Evolutionary conservation across 2,888 invertebrate species (phyloP).

Genomic region (Stomorhina lunata): DNA sequence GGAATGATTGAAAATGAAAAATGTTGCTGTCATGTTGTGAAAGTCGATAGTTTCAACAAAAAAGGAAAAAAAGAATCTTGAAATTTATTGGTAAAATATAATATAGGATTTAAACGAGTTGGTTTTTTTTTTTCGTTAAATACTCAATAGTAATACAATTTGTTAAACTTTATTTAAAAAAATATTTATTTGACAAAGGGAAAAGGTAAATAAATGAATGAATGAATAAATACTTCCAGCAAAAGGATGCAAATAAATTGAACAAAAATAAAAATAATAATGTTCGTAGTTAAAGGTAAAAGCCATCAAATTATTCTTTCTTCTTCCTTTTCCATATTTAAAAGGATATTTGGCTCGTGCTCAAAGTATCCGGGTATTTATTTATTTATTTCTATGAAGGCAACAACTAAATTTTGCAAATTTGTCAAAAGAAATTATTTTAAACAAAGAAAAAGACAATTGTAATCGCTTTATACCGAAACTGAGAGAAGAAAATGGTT

Average conservation of each 20-base stretch:
- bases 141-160: slow-evolving; percentile 3
- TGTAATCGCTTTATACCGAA: background rate
- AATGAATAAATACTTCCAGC: background rate
- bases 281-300: slow-evolving; percentile 27
- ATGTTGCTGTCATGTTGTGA: slow-evolving; percentile 53
- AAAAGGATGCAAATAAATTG: slow-evolving; percentile 52
- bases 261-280: slow-evolving; percentile 35
- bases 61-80: background rate
- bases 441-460: background rate
- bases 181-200: background rate
- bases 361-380: background rate
- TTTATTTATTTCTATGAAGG: background rate
- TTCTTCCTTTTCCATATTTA: background rate
- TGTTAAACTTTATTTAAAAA: slow-evolving; percentile 30
- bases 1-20: slow-evolving; percentile 25
- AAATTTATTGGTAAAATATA: slow-evolving; percentile 39
- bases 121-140: background rate
- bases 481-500: background rate
- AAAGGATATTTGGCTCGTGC: background rate
- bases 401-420: background rate
- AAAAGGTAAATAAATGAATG: background rate
- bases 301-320: background rate
- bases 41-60: slow-evolving; percentile 32
- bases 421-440: slow-evolving; percentile 5
- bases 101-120: slow-evolving; percentile 3